Evolutionary conservation across 2,113 vertebrate species (phyloP).

Genomic region (Sceloporus tristichus): DNA sequence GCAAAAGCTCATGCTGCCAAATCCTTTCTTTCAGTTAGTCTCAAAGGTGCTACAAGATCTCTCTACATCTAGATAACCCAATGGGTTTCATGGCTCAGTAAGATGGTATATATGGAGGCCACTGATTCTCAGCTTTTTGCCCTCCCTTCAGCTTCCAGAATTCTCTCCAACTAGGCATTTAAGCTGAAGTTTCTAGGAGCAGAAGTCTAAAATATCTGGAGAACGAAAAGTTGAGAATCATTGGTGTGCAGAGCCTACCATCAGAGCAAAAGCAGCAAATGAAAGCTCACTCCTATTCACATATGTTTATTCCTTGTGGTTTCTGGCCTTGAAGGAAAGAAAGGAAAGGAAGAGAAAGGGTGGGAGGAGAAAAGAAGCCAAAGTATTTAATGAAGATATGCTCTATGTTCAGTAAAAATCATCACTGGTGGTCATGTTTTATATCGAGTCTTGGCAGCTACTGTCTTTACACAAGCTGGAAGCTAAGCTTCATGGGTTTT

Average conservation of each 20-base stretch:
- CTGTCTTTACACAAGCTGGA: not conserved
- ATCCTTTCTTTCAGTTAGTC: too few relatives aligned
- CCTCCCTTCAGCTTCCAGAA: too few relatives aligned
- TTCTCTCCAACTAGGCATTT: too few relatives aligned
- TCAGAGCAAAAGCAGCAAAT: not conserved
- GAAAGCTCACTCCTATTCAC: not conserved
- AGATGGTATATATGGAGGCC: too few relatives aligned
- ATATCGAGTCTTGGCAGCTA: not conserved
- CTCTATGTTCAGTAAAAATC: not conserved
- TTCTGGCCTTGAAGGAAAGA: not conserved
- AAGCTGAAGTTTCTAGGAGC: too few relatives aligned
- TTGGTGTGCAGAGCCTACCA: not conserved
- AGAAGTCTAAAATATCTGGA: not conserved
- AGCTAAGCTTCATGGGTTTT: conserved; percentile 19
- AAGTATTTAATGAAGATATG: not conserved
- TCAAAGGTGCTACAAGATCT: too few relatives aligned
- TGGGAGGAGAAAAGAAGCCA: not conserved
- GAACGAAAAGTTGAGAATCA: not conserved
- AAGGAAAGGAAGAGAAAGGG: too few relatives aligned
- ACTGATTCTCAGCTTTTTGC: too few relatives aligned
- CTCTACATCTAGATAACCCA: too few relatives aligned
- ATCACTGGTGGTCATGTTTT: not conserved
- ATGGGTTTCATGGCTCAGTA: too few relatives aligned
- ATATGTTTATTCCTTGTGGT: not conserved
- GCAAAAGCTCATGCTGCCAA: too few relatives aligned